phyloP scores from a whole-genome alignment of 2,797 vertebrate species.

The Chloroceryle amazona region DNA sequence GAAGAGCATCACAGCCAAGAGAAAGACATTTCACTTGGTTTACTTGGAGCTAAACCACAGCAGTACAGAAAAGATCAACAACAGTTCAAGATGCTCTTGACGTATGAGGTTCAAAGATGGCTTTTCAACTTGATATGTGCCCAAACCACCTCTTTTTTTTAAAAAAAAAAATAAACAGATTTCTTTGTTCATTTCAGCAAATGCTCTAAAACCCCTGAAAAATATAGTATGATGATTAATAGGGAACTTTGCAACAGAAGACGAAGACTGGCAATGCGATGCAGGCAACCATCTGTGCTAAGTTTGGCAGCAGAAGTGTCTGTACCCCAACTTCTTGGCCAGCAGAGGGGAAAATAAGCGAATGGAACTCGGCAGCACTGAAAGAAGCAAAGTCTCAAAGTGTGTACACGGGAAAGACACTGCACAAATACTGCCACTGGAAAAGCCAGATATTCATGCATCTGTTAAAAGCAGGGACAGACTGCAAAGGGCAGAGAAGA shows the following conservation, averaged over 20 bases:
- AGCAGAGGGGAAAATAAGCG: not conserved
- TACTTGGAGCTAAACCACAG: not conserved
- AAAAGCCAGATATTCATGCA: not conserved
- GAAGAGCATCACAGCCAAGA: not conserved
- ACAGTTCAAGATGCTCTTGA: not conserved
- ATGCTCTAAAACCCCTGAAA: not conserved
- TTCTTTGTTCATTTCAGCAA: not conserved
- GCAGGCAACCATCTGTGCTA: not conserved
- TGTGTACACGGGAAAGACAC: not conserved
- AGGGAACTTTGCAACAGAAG: not conserved
- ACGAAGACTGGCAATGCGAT: not conserved
- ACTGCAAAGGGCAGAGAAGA: not conserved
- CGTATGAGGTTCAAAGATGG: fast-evolving
- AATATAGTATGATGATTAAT: not conserved
- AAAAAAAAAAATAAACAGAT: too few relatives aligned
- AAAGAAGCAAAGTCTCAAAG: not conserved
- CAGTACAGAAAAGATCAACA: not conserved
- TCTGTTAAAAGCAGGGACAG: not conserved
- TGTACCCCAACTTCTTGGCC: not conserved
- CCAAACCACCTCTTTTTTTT: not conserved
- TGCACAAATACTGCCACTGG: not conserved
- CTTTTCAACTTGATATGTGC: not conserved
- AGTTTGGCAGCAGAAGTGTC: not conserved
- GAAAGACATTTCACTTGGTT: not conserved
- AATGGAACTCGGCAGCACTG: not conserved